phyloP scores from a whole-genome alignment of 2,797 vertebrate genomes.

The Megaceryle alcyon region DNA sequence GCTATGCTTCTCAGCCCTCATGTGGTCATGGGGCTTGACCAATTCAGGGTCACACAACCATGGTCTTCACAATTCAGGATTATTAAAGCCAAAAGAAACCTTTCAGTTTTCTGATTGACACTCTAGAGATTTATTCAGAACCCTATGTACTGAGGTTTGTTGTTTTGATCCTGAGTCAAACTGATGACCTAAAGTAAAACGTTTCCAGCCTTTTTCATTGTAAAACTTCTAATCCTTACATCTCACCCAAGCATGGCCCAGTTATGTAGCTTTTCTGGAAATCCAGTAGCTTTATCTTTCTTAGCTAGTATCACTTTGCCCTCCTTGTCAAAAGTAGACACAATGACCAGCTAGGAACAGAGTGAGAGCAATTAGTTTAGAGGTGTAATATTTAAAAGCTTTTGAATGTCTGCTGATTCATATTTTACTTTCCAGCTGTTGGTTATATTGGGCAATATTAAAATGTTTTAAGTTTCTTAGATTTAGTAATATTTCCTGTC shows the following conservation, averaged over 20 bases:
- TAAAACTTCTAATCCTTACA: neutral
- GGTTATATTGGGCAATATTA: constrained; percentile 36
- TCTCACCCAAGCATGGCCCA: neutral
- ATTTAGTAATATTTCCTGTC: constrained; percentile 61
- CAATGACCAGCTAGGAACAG: neutral
- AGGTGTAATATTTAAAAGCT: neutral
- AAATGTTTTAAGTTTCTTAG: constrained; percentile 38
- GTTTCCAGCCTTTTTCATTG: neutral
- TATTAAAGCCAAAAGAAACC: neutral
- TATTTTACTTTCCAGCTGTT: constrained; percentile 52
- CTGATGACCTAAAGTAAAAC: neutral
- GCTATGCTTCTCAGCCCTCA: neutral
- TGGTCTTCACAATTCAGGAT: neutral
- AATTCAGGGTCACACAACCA: neutral
- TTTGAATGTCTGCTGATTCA: constrained; percentile 35
- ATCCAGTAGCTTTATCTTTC: neutral
- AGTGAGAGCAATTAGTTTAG: neutral
- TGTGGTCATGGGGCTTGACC: neutral
- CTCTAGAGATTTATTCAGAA: neutral
- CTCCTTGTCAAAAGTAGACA: neutral
- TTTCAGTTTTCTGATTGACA: neutral
- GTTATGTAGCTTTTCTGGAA: neutral
- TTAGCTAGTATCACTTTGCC: neutral
- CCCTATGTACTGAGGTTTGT: neutral
- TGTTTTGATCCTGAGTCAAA: neutral